Evolutionary conservation across 2,888 invertebrate genomes (phyloP).

Genomic region (Biston stratarius): DNA sequence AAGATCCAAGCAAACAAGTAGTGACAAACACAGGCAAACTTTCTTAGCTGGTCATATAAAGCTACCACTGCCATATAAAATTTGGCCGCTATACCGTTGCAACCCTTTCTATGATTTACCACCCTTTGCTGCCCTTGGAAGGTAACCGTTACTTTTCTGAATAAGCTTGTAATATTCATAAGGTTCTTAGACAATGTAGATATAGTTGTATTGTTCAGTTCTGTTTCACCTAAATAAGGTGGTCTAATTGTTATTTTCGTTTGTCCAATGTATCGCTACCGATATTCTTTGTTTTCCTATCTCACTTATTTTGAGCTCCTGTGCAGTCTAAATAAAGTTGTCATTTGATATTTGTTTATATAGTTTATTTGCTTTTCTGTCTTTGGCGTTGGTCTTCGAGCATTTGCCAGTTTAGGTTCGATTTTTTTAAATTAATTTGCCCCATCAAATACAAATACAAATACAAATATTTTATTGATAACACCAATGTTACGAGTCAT

Average conservation of each 20-base stretch:
- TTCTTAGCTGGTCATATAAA: constrained; percentile 33
- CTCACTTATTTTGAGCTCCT: neutral
- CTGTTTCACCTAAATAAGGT: constrained; percentile 29
- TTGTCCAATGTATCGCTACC: constrained; percentile 27
- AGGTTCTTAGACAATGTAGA: constrained; percentile 50
- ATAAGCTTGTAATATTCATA: constrained; percentile 60
- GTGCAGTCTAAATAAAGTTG: no score
- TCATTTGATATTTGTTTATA: no score
- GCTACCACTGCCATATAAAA: constrained; percentile 52
- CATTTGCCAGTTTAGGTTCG: no score
- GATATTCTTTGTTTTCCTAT: constrained; percentile 20
- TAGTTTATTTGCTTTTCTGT: no score
- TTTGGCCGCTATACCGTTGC: constrained; percentile 66
- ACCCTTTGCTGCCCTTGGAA: constrained; percentile 47
- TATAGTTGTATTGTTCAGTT: constrained; percentile 37
- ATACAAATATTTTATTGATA: no score
- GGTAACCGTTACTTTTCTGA: constrained; percentile 53
- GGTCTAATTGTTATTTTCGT: constrained; percentile 22
- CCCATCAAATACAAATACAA: no score
- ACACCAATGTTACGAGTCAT: no score
- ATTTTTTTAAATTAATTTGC: no score
- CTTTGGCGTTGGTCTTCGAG: no score
- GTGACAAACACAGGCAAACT: constrained; percentile 33
- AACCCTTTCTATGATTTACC: constrained; percentile 64
- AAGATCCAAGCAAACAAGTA: constrained; percentile 10